Conservation (phyloP, 2,113 vertebrate genomes). For the Crotophaga sulcirostris region DNA sequence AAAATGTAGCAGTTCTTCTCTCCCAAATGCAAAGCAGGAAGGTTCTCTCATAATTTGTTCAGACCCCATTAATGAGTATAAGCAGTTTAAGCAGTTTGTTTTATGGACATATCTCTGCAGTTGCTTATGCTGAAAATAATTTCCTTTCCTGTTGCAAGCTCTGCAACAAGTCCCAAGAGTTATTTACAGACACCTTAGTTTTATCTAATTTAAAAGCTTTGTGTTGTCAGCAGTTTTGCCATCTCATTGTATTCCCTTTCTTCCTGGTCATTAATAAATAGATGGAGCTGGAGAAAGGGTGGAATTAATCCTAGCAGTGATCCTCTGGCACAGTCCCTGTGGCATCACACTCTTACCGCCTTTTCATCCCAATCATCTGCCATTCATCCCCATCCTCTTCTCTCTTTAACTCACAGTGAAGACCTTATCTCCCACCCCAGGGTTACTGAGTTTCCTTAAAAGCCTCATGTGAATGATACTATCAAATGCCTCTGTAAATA, state of each 20-base stretch:
- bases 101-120: neutral
- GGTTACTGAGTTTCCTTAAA: conserved; percentile 36
- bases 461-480: conserved; percentile 20
- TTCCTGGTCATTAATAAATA: conserved; percentile 59
- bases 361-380: neutral
- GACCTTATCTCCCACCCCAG: neutral
- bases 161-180: conserved; percentile 42
- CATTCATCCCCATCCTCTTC: neutral
- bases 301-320: conserved; percentile 30
- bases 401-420: neutral
- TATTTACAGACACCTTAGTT: conserved; percentile 52
- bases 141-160: conserved; percentile 45
- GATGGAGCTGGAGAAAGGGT: neutral
- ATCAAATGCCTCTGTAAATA: conserved; percentile 15
- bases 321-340: neutral
- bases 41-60: neutral
- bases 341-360: neutral
- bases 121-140: conserved; percentile 20
- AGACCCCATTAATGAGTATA: neutral
- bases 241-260: conserved; percentile 37
- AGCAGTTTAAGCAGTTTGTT: conserved; percentile 38
- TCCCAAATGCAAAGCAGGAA: neutral
- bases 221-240: conserved; percentile 60
- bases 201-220: conserved; percentile 60
- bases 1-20: neutral